Conservation (phyloP, 2,888 invertebrate species). For the Thera obeliscata region DNA sequence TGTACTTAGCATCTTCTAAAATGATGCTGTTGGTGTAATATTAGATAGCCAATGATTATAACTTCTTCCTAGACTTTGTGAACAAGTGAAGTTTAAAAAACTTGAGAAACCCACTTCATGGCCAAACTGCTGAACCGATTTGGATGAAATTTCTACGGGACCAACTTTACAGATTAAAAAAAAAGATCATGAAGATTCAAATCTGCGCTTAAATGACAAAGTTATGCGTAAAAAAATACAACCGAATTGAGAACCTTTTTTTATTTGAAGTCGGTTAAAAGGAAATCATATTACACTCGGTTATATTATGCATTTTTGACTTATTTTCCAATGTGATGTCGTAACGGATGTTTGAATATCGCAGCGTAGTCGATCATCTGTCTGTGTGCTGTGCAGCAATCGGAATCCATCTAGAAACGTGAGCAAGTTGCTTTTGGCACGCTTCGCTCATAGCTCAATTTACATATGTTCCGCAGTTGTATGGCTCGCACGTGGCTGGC, state of each 20-base stretch:
- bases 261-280: background rate
- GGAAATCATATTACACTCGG: conserved; percentile 1
- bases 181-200: too few species aligned
- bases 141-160: too few species aligned
- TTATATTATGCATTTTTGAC: conserved; percentile 1
- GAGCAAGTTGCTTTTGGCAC: conserved; percentile 63
- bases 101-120: too few species aligned
- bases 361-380: conserved; percentile 43
- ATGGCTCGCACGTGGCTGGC: conserved; percentile 65
- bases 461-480: conserved; percentile 61
- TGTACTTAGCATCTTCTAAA: conserved; percentile 25
- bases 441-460: conserved; percentile 57
- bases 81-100: too few species aligned
- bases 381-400: conserved; percentile 51
- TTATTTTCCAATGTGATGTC: conserved; percentile 38
- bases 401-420: conserved; percentile 59
- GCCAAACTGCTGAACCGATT: too few species aligned
- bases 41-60: conserved; percentile 20
- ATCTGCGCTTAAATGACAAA: too few species aligned
- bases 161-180: too few species aligned
- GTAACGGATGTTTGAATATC: conserved; percentile 44
- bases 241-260: background rate
- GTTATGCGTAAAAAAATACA: too few species aligned
- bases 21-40: conserved; percentile 16
- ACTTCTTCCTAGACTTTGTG: conserved; percentile 3